These are phyloP conservation scores for Gracilinanus agilis DNA, from an alignment of 2,113 vertebrate genomes.

Conservation along the genomic window DNA sequence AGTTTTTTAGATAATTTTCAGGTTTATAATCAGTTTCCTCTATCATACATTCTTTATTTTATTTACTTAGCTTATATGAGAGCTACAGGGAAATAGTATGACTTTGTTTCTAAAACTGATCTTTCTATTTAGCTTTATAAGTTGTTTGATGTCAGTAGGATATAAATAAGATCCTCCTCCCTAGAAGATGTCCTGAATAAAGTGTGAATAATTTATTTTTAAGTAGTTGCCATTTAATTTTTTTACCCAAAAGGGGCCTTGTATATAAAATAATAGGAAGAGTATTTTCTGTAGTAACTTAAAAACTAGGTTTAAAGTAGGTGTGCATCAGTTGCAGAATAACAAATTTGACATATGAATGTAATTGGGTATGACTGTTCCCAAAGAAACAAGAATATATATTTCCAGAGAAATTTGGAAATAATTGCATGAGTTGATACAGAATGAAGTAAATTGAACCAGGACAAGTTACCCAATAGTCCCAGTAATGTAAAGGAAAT, in stretches of 20 bases:
- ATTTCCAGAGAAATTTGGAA: neutral
- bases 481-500: neutral
- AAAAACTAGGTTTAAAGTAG: neutral
- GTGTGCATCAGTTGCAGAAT: neutral
- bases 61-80: slow-evolving; percentile 51
- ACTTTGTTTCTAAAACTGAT: slow-evolving; percentile 34
- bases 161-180: slow-evolving; percentile 56
- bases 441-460: neutral
- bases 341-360: neutral
- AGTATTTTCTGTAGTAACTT: neutral
- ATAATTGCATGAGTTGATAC: neutral
- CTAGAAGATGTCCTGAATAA: slow-evolving; percentile 55
- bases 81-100: slow-evolving; percentile 55
- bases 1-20: slow-evolving; percentile 25
- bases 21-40: slow-evolving; percentile 25
- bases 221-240: neutral
- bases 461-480: neutral
- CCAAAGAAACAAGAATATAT: neutral
- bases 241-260: neutral
- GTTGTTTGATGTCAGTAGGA: slow-evolving; percentile 59
- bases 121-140: slow-evolving; percentile 65
- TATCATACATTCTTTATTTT: slow-evolving; percentile 30
- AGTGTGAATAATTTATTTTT: slow-evolving; percentile 46
- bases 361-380: neutral
- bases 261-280: neutral